A percentile compares a stretch with the other conserved stretches of the same genome.
Conservation (phyloP, 2,113 vertebrate genomes). For the Centropus bengalensis region DNA sequence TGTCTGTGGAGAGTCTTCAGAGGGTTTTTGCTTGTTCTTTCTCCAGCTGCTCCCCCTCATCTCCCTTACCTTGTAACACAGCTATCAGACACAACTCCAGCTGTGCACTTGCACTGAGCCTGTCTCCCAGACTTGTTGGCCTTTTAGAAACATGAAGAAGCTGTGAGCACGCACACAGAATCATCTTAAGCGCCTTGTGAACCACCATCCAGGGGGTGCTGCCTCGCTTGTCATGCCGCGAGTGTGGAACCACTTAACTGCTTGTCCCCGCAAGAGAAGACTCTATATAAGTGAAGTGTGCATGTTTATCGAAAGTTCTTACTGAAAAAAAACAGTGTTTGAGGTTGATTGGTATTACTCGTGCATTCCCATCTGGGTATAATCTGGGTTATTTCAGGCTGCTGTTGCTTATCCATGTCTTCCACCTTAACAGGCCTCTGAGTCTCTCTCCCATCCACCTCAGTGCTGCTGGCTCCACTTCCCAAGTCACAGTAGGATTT, state of each 20-base stretch:
- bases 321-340: background rate
- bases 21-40: background rate
- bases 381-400: background rate
- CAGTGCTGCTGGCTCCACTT: background rate
- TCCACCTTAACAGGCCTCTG: background rate
- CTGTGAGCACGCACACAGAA: accelerated
- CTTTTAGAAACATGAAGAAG: background rate
- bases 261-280: background rate
- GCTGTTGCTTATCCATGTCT: background rate
- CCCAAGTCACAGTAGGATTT: background rate
- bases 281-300: background rate
- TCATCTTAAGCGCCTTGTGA: background rate
- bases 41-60: background rate
- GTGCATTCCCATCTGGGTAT: background rate
- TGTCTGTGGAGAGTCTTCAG: background rate
- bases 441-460: background rate
- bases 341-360: background rate
- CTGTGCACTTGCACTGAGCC: background rate
- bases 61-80: background rate
- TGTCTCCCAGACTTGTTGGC: background rate
- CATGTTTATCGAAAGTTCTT: background rate
- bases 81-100: background rate
- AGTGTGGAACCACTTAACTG: background rate
- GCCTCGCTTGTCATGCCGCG: background rate
- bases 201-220: background rate